These are phyloP conservation scores for Dicaeum eximium DNA, from an alignment of 2,113 vertebrate species.

Conservation along the genomic window DNA sequence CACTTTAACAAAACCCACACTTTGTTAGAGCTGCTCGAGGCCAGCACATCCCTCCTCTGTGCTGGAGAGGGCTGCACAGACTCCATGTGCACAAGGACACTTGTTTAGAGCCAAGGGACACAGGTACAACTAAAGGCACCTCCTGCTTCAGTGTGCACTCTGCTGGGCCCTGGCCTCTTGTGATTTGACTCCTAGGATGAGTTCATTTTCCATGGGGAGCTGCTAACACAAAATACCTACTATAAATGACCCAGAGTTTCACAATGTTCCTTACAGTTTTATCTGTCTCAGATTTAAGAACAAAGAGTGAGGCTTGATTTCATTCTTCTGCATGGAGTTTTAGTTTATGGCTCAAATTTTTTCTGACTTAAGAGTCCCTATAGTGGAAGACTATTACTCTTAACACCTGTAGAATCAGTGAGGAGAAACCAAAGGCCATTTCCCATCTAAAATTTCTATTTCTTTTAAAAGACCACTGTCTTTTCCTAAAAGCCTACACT, in stretches of 20 bases:
- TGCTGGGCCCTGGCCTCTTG: neutral
- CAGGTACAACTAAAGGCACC: neutral
- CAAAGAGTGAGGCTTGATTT: neutral
- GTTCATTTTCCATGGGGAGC: neutral
- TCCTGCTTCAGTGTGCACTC: neutral
- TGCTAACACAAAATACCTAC: neutral
- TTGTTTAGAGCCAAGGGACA: neutral
- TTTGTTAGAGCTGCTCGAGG: neutral
- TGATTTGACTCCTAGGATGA: neutral
- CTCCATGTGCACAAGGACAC: neutral
- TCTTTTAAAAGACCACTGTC: neutral
- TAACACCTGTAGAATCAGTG: neutral
- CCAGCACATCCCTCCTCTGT: neutral
- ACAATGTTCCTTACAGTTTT: neutral
- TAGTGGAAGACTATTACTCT: neutral
- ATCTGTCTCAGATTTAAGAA: neutral
- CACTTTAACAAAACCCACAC: neutral
- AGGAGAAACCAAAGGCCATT: neutral
- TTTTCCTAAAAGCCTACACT: neutral
- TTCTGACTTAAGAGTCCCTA: neutral
- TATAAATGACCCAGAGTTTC: neutral
- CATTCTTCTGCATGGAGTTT: neutral
- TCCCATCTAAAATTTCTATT: neutral
- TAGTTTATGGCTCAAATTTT: neutral
- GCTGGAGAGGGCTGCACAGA: neutral